phyloP scores from a whole-genome alignment of 2,888 invertebrate genomes.

The Lithophane socia region DNA sequence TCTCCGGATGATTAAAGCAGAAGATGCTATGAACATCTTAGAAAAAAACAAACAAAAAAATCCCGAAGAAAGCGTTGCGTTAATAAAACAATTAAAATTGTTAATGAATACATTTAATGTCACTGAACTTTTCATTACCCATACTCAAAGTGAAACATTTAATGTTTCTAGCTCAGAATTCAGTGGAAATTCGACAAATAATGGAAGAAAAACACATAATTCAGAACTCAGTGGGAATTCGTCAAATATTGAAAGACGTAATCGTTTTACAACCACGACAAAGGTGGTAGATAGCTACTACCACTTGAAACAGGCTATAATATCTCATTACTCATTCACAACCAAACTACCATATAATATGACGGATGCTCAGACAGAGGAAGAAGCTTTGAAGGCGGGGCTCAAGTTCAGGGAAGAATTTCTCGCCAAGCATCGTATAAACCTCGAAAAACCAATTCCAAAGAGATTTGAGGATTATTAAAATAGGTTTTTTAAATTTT shows the following conservation, averaged over 20 bases:
- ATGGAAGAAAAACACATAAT: not conserved
- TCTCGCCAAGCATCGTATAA: not conserved
- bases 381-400: constrained; percentile 8
- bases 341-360: not conserved
- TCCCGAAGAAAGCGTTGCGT: not conserved
- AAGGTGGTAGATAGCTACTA: not conserved
- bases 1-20: not conserved
- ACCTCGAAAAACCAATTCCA: not conserved
- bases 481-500: not conserved
- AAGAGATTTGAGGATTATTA: not conserved
- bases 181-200: not conserved
- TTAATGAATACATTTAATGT: constrained; percentile 14
- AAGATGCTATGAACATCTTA: constrained; percentile 8
- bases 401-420: constrained; percentile 6
- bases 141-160: not conserved
- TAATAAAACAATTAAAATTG: not conserved
- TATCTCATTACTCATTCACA: constrained; percentile 14
- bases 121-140: not conserved
- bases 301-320: not conserved
- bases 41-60: not conserved
- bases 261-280: not conserved
- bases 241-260: not conserved
- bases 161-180: not conserved
- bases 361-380: rapidly evolving
- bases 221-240: not conserved